Conservation (phyloP, 2,113 vertebrate genomes). For the Sus scrofa region DNA sequence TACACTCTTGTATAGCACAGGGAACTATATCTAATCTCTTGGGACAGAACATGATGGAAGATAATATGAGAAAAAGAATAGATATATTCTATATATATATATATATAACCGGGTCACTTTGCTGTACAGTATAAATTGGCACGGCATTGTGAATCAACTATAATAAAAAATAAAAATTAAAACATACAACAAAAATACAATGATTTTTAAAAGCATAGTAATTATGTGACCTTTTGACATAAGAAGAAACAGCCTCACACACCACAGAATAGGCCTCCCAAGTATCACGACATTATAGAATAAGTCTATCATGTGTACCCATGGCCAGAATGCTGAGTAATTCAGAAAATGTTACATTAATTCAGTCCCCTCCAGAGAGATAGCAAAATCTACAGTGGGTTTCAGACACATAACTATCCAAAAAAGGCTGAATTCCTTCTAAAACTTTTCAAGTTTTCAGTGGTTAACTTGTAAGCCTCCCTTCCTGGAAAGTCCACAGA, state of each 20-base stretch:
- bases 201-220: not conserved
- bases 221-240: not conserved
- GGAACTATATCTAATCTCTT: no score
- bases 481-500: not conserved
- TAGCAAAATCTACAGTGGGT: not conserved
- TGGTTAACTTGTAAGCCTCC: not conserved
- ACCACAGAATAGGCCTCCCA: not conserved
- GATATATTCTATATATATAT: no score
- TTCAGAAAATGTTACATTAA: slow-evolving; percentile 3
- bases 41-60: no score
- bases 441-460: not conserved
- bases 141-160: no score
- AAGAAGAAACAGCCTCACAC: not conserved
- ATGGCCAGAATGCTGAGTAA: not conserved
- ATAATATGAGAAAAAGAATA: no score
- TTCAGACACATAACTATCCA: not conserved
- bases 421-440: not conserved
- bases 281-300: not conserved
- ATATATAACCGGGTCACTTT: no score
- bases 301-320: not conserved
- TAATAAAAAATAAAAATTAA: no score
- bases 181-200: not conserved
- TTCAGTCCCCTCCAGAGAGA: not conserved
- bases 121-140: no score
- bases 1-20: not conserved